Conservation (phyloP, 2,797 vertebrate species). For the Gallinago nigripennis region DNA sequence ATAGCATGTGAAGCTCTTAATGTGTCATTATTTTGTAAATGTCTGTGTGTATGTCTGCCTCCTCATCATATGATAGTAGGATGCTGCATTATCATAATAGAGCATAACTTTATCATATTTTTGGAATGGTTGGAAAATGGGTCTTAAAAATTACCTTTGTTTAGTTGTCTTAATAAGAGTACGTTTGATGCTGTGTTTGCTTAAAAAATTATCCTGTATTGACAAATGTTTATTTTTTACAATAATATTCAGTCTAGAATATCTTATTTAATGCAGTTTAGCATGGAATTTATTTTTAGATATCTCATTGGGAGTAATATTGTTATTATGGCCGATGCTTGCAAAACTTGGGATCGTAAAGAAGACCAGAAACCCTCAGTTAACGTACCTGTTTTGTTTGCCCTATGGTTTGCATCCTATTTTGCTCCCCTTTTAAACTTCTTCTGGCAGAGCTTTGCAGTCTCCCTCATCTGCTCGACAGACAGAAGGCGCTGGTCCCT, state of each 20-base stretch:
- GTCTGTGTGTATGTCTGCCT: background rate
- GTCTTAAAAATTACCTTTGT: background rate
- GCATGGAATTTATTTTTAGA: background rate
- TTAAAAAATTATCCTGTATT: background rate
- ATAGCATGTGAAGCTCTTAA: background rate
- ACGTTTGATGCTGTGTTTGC: background rate
- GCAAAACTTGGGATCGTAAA: background rate
- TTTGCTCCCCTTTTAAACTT: background rate
- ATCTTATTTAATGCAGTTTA: background rate
- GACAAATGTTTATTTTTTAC: background rate
- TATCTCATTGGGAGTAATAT: background rate
- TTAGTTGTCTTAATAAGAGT: background rate
- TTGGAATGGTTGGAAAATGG: background rate
- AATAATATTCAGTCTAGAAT: background rate
- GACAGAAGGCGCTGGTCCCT: background rate
- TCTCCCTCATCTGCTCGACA: background rate
- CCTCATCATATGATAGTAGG: background rate
- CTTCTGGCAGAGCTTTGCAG: background rate
- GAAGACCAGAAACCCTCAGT: background rate
- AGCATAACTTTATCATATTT: background rate
- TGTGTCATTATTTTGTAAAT: background rate
- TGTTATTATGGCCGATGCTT: background rate
- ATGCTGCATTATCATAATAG: background rate
- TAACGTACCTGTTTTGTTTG: background rate
- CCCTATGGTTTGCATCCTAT: background rate